These are phyloP conservation scores for Oceanodroma leucorhoa DNA, from an alignment of 2,797 vertebrate species.

Conservation along the genomic window DNA sequence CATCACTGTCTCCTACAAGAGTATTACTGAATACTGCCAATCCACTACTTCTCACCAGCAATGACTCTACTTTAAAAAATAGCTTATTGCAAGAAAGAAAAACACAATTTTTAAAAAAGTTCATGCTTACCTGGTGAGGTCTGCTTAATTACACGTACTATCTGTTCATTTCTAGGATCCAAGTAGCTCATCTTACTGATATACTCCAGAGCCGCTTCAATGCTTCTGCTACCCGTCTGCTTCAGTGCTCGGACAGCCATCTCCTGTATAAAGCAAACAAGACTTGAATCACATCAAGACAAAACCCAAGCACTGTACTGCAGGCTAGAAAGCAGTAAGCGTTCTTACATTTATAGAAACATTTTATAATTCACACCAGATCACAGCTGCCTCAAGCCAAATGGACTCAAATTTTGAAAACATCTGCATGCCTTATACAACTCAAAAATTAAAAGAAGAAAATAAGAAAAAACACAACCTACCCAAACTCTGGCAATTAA, in stretches of 20 bases:
- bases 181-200: constrained; percentile 99
- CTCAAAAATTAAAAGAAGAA: background rate
- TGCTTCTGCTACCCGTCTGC: constrained; percentile 95
- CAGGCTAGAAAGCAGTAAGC: background rate
- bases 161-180: constrained; percentile 94
- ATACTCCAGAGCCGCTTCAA: constrained; percentile 94
- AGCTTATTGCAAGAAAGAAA: background rate
- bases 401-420: background rate
- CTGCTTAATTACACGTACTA: constrained; percentile 96
- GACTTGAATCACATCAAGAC: background rate
- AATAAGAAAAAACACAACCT: background rate
- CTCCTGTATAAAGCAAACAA: constrained; percentile 77
- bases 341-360: background rate
- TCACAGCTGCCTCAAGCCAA: background rate
- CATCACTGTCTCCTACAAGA: background rate
- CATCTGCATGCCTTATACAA: background rate
- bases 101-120: background rate
- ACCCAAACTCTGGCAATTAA: background rate
- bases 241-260: constrained; percentile 96
- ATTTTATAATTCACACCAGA: background rate
- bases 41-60: background rate
- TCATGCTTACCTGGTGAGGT: constrained; percentile 89
- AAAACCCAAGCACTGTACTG: background rate
- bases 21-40: background rate
- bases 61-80: background rate